Percentiles rank a stretch among this genome's conserved stretches.
Conservation (phyloP, 2,113 vertebrate genomes). For the Otocyon megalotis region DNA sequence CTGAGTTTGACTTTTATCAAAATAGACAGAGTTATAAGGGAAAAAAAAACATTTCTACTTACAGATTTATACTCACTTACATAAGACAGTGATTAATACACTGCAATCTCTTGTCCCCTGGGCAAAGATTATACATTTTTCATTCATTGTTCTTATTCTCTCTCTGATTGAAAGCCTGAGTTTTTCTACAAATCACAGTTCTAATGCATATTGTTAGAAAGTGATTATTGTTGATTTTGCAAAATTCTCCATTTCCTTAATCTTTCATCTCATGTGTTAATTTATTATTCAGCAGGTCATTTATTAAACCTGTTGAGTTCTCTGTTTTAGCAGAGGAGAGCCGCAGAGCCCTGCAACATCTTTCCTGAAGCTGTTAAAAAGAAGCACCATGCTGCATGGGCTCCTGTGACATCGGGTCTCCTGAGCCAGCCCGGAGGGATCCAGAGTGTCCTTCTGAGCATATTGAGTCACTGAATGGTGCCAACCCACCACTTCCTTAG, state of each 20-base stretch:
- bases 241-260: not conserved
- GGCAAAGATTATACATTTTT: not conserved
- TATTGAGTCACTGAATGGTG: accelerated
- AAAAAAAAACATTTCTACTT: not conserved
- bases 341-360: not conserved
- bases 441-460: accelerated
- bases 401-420: accelerated
- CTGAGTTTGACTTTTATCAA: not conserved
- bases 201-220: constrained; percentile 1
- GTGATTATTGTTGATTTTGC: not conserved
- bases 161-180: constrained; percentile 13
- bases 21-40: not conserved
- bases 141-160: not conserved
- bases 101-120: not conserved
- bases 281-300: not conserved
- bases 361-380: accelerated
- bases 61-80: not conserved
- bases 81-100: not conserved
- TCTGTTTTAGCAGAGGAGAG: not conserved
- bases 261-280: not conserved
- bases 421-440: not conserved
- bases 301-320: not conserved
- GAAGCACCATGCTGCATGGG: accelerated
- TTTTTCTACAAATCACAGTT: constrained; percentile 47
- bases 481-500: no score